These are phyloP conservation scores for Mormyrus hasselquistii DNA, from an alignment of 2,797 vertebrate genomes.

Conservation along the genomic window DNA sequence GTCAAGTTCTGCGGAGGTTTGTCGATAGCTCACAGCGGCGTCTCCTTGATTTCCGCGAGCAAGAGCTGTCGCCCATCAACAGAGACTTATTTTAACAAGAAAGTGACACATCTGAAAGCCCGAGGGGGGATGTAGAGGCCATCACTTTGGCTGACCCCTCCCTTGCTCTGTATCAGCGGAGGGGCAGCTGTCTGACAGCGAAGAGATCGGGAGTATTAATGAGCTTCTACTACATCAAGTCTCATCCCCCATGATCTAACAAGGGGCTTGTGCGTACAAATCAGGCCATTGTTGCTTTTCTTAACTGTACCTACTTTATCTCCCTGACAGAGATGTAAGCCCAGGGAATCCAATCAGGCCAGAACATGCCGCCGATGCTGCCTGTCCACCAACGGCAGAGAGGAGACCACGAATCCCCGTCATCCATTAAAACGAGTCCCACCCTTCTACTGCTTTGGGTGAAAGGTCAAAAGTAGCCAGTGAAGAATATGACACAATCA, in stretches of 20 bases:
- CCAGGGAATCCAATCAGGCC: slow-evolving; percentile 24
- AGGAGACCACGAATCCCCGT: neutral
- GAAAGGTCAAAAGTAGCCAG: slow-evolving; percentile 49
- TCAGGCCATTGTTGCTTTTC: slow-evolving; percentile 9
- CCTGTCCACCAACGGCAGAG: slow-evolving; percentile 26
- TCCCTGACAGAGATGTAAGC: slow-evolving; percentile 62
- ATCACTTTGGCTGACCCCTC: slow-evolving; percentile 29
- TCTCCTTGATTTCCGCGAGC: neutral
- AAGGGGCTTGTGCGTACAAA: slow-evolving; percentile 33
- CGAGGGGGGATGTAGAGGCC: neutral
- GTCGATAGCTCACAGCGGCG: neutral
- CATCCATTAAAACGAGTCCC: neutral
- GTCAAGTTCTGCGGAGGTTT: neutral
- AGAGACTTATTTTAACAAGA: neutral
- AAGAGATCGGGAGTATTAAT: slow-evolving; percentile 37
- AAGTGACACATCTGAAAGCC: neutral
- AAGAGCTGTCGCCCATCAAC: neutral
- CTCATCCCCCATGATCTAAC: slow-evolving; percentile 39
- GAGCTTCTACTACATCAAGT: slow-evolving; percentile 38
- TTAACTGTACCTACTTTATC: slow-evolving; percentile 40
- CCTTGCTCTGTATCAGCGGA: slow-evolving; percentile 45
- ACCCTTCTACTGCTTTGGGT: slow-evolving; percentile 29
- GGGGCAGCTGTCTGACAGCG: slow-evolving; percentile 40
- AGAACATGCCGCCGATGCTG: slow-evolving; percentile 28
- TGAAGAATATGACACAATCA: slow-evolving; percentile 36